Conservation (phyloP, 2,113 vertebrate species). For the Struthidea cinerea region DNA sequence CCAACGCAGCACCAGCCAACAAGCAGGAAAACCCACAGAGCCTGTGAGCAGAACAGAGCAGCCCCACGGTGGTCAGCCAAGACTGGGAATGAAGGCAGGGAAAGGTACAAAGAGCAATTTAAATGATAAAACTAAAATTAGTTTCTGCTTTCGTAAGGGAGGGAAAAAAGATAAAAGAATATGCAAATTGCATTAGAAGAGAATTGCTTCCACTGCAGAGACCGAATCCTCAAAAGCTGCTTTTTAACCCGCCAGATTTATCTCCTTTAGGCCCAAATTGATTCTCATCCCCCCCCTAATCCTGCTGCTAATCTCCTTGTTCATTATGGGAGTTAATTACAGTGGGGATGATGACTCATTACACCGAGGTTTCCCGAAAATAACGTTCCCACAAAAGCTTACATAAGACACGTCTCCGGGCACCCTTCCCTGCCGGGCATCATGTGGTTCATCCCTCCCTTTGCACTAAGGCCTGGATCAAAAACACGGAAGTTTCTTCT, state of each 20-base stretch:
- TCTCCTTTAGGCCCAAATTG: constrained; percentile 3
- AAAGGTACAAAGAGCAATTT: neutral
- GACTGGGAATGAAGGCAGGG: neutral
- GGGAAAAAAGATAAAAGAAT: neutral
- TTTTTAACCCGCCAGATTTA: neutral
- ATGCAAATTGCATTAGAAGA: neutral
- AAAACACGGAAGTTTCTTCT: neutral
- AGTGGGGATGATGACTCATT: constrained; percentile 44
- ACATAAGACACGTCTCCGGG: constrained; percentile 12
- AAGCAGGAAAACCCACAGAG: neutral
- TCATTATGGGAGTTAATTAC: constrained; percentile 53
- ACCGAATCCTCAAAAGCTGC: neutral
- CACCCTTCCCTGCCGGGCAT: neutral
- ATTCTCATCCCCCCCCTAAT: constrained; percentile 1
- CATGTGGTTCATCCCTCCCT: neutral
- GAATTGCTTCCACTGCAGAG: neutral
- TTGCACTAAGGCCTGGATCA: neutral
- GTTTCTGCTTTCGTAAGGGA: neutral
- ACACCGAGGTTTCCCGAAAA: constrained; percentile 4
- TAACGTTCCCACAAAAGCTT: constrained; percentile 25
- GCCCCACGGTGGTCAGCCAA: neutral
- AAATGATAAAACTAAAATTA: neutral
- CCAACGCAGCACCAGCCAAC: neutral
- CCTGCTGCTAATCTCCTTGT: constrained; percentile 23
- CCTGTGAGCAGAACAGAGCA: neutral